These are phyloP conservation scores for Microctenopoma lineatum DNA, from an alignment of 2,797 vertebrate species.

Conservation along the genomic window DNA sequence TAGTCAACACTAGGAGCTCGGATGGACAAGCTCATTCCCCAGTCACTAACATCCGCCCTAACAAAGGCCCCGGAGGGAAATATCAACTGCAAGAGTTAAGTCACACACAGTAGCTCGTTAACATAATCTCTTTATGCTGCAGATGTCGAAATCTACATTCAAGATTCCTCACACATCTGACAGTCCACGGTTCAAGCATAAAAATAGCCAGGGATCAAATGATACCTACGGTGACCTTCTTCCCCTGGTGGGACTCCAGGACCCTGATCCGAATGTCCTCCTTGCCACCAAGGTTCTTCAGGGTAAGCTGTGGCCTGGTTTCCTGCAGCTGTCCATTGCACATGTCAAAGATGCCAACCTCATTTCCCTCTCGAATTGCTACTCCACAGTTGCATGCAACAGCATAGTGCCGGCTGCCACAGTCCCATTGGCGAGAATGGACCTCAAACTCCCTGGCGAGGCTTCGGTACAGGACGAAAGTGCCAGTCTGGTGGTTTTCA, in stretches of 20 bases:
- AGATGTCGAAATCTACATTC: not conserved
- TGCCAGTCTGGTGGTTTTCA: slow-evolving; percentile 81
- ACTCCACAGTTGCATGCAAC: slow-evolving; percentile 82
- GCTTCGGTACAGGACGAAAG: slow-evolving; percentile 83
- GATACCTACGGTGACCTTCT: slow-evolving; percentile 86
- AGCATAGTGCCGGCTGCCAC: slow-evolving; percentile 73
- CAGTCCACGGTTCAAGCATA: not conserved
- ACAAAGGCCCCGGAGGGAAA: slow-evolving; percentile 88
- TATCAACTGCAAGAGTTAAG: slow-evolving; percentile 77
- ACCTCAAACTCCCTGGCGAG: slow-evolving; percentile 75
- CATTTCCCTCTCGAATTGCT: slow-evolving; percentile 73
- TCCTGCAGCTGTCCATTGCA: slow-evolving; percentile 80
- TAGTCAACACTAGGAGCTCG: slow-evolving; percentile 80
- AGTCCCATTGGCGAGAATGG: slow-evolving; percentile 85
- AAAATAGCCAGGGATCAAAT: not conserved
- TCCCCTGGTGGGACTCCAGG: slow-evolving; percentile 84
- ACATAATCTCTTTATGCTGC: slow-evolving; percentile 8
- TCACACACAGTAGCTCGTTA: slow-evolving; percentile 45
- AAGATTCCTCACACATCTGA: not conserved
- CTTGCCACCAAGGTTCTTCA: slow-evolving; percentile 61
- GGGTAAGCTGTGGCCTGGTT: slow-evolving; percentile 73
- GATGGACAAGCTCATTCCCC: slow-evolving; percentile 85
- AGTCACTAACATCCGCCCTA: slow-evolving; percentile 77
- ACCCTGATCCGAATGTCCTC: slow-evolving; percentile 71
- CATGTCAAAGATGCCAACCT: slow-evolving; percentile 83